Conservation (phyloP, 2,888 invertebrate species). For the Graphium colonna region DNA sequence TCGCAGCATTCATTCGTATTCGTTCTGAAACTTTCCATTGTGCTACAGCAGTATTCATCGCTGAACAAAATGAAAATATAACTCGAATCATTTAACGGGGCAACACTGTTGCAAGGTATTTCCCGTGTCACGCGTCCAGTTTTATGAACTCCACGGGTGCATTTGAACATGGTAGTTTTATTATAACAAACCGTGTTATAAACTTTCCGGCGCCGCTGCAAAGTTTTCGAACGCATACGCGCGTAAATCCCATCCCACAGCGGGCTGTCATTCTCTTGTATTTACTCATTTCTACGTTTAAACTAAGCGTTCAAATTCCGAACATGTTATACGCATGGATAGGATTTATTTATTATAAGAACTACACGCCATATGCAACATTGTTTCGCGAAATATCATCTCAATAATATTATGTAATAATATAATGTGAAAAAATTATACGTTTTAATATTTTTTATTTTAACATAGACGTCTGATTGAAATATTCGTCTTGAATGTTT, state of each 20-base stretch:
- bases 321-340: too few relatives aligned
- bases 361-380: too few relatives aligned
- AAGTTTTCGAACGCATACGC: constrained; percentile 16
- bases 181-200: constrained; percentile 19
- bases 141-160: constrained; percentile 21
- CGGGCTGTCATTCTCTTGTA: constrained; percentile 4
- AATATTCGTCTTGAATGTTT: too few relatives aligned
- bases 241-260: constrained; percentile 10
- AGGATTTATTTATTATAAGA: too few relatives aligned
- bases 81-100: constrained; percentile 3
- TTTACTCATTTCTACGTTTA: neutral
- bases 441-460: too few relatives aligned
- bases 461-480: too few relatives aligned
- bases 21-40: neutral
- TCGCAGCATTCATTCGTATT: neutral
- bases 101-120: constrained; percentile 13
- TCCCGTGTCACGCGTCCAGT: constrained; percentile 19
- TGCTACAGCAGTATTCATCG: neutral
- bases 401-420: too few relatives aligned
- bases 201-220: constrained; percentile 14
- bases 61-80: neutral
- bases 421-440: too few relatives aligned
- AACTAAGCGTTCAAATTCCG: too few relatives aligned
- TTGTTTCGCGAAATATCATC: too few relatives aligned
- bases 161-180: constrained; percentile 20